Conservation (phyloP, 2,888 invertebrate species). For the Drosophila macrospina region DNA sequence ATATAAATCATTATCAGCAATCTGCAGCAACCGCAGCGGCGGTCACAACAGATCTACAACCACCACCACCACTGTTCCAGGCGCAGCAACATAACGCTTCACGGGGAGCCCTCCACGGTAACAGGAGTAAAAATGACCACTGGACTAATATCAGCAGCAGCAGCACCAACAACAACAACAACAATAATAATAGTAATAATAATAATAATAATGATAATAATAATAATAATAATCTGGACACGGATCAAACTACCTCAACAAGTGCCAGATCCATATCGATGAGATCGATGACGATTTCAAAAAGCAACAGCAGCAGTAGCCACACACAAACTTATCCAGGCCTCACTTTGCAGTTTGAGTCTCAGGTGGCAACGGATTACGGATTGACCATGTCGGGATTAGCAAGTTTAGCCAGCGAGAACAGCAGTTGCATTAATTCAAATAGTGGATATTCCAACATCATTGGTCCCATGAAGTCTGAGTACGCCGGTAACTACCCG, state of each 20-base stretch:
- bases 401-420: slow-evolving; percentile 67
- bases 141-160: slow-evolving; percentile 38
- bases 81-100: slow-evolving; percentile 9
- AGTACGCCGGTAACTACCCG: slow-evolving; percentile 74
- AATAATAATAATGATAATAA: no score
- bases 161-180: slow-evolving; percentile 35
- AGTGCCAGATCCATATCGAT: slow-evolving; percentile 37
- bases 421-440: slow-evolving; percentile 34
- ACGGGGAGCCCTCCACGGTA: background rate
- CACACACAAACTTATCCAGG: slow-evolving; percentile 74
- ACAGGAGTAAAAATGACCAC: slow-evolving; percentile 38
- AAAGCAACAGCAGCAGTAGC: slow-evolving; percentile 42
- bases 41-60: slow-evolving; percentile 39
- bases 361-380: slow-evolving; percentile 81
- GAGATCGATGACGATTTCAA: slow-evolving; percentile 37
- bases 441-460: slow-evolving; percentile 58
- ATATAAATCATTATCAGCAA: slow-evolving; percentile 78
- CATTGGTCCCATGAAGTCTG: slow-evolving; percentile 78
- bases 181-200: slow-evolving; percentile 3
- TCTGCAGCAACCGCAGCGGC: slow-evolving; percentile 28
- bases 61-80: slow-evolving; percentile 71
- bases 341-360: slow-evolving; percentile 81
- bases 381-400: slow-evolving; percentile 78
- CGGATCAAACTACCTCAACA: slow-evolving; percentile 70
- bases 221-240: slow-evolving; percentile 61